A percentile compares a stretch with the other conserved stretches of the same genome.
Evolutionary conservation across 2,888 invertebrate species (phyloP).

Genomic region (Digitonthophagus gazella): DNA sequence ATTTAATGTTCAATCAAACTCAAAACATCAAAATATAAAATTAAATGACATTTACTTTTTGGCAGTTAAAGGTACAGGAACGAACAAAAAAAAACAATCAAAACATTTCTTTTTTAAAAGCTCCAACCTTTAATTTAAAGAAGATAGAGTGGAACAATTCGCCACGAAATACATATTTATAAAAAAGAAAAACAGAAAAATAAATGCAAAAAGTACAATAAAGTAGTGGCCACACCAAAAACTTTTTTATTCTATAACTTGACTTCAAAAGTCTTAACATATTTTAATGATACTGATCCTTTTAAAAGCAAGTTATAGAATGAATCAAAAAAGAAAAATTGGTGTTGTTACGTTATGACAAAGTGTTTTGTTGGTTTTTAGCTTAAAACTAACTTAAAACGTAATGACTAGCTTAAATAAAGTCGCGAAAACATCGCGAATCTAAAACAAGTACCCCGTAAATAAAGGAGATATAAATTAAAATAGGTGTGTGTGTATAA

Average conservation of each 20-base stretch:
- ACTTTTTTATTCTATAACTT: not conserved
- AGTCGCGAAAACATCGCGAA: not conserved
- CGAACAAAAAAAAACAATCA: not conserved
- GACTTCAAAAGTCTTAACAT: not conserved
- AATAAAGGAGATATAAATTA: not conserved
- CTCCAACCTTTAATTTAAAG: slow-evolving; percentile 11
- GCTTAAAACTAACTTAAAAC: not conserved
- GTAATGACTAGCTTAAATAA: not conserved
- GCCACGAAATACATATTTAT: not conserved
- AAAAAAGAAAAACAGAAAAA: not conserved
- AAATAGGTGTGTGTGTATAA: not conserved
- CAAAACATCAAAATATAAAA: no score
- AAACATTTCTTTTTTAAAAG: slow-evolving; percentile 2
- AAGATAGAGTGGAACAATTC: not conserved
- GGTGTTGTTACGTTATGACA: not conserved
- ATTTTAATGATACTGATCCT: not conserved
- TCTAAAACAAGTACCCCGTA: not conserved
- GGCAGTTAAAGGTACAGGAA: no score
- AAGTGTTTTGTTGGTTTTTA: not conserved
- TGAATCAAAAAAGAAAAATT: no score
- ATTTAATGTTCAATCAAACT: no score
- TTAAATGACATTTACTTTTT: no score
- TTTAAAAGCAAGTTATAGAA: no score
- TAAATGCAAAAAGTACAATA: not conserved
- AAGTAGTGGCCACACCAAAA: no score